Evolutionary conservation across 2,888 invertebrate genomes (phyloP).

Genomic region (Erebia aethiops): DNA sequence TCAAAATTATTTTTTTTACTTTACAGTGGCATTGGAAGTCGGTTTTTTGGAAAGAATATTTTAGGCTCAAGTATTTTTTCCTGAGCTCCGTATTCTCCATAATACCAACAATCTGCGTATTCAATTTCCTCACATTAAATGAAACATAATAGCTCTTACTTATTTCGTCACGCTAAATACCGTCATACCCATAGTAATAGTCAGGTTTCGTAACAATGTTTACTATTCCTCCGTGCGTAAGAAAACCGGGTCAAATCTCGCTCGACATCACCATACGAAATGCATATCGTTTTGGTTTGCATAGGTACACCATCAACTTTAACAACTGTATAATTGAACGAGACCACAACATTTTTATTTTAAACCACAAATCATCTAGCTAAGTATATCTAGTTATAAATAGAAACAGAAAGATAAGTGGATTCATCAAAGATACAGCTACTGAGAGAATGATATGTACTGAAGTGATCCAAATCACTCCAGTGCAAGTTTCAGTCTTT

Average conservation of each 20-base stretch:
- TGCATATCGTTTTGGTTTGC: constrained; percentile 21
- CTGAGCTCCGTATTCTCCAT: background rate
- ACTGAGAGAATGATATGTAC: too few species aligned
- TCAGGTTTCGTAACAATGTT: constrained; percentile 39
- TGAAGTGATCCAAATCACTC: too few species aligned
- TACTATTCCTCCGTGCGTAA: constrained; percentile 37
- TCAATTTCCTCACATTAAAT: constrained; percentile 20
- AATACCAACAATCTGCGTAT: background rate
- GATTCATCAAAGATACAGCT: too few species aligned
- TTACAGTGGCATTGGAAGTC: too few species aligned
- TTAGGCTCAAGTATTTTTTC: background rate
- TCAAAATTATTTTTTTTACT: too few species aligned
- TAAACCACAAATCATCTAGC: background rate
- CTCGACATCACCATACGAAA: constrained; percentile 23
- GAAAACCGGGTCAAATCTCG: constrained; percentile 38
- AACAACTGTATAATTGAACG: background rate
- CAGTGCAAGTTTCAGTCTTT: too few species aligned
- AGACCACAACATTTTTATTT: background rate
- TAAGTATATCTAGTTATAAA: too few species aligned
- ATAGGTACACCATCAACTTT: background rate
- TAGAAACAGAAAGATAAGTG: too few species aligned
- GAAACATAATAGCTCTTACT: constrained; percentile 24
- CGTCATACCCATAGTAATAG: constrained; percentile 22
- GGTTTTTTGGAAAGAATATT: too few species aligned
- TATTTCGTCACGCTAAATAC: constrained; percentile 19